Evolutionary conservation across 2,888 invertebrate genomes (phyloP), one percentile per base, ranked within the genome.

Genomic region (Drosophila putrida): DNA sequence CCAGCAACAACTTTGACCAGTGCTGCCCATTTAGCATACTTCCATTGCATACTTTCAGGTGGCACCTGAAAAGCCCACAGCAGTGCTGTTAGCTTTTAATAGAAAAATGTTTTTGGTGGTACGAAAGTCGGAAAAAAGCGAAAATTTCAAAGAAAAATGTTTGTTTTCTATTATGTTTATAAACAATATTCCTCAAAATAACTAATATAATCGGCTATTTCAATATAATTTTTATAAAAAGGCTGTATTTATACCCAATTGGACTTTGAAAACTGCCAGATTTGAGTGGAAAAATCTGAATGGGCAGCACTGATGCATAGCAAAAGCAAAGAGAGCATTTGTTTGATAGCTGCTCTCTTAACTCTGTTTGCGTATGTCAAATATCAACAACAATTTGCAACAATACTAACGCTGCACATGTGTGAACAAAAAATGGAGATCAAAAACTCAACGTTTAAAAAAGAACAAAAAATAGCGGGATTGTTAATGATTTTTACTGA

Each of bases 401-500:
- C 36, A 27, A 27, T 15, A 39, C 4, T n/a, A 25, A 55, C 10
- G 31, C 10, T 15, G 4, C 11, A n/a, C 36, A 50, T 27, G 59
- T 59, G 20, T 59, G 51, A 9, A 25, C 38, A 31, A 49, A 11
- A 49, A 35, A 55, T 8, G 25, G 46, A 3, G 47, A 43, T 11
- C 13, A 43, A 36, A 25, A 50, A 31, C 25, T 35, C 3, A 33
- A 41, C 9, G 20, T 20, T 20, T 2, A 20, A 70, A 15, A 49
- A 35, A 69, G 28, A 59, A 62, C 51, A 61, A 59, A 54, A 81
- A 85, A 71, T 65, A 81, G 61, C 65, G 71, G 13, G 49, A 70
- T 77, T 73, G 80, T 75, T 60, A 65, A 61, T 49, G 58, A 51
- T 72, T 69, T 81, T 84, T 87, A 71, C 84, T 78, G 61, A 76